Evolutionary conservation across 1,140 invertebrate genomes (phyloP).

Genomic region (Drosophila ogumai): DNA sequence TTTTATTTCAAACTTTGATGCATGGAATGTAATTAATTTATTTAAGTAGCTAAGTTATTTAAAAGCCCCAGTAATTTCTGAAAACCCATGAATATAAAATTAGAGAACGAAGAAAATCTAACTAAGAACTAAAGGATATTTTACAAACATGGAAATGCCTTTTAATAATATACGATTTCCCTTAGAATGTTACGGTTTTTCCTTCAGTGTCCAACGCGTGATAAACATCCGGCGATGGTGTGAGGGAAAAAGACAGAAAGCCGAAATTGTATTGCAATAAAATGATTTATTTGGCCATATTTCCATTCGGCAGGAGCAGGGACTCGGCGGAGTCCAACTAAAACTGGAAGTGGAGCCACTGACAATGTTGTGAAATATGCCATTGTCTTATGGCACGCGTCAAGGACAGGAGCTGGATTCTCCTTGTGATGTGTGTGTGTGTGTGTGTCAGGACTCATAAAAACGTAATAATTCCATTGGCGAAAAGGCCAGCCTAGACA

Average conservation of each 20-base stretch:
- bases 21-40: too few relatives aligned
- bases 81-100: too few relatives aligned
- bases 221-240: constrained; percentile 45
- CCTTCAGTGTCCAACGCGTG: constrained; percentile 24
- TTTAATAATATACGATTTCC: neutral
- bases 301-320: constrained; percentile 26
- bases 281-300: constrained; percentile 79
- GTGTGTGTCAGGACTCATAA: constrained; percentile 48
- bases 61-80: too few relatives aligned
- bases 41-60: too few relatives aligned
- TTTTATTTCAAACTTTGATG: neutral
- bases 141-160: too few relatives aligned
- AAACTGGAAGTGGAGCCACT: constrained; percentile 33
- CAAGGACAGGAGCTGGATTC: constrained; percentile 35
- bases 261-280: constrained; percentile 80
- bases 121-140: too few relatives aligned
- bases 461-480: constrained; percentile 79
- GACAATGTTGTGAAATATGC: constrained; percentile 63
- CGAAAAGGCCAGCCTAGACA: constrained; percentile 40
- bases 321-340: constrained; percentile 25
- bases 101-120: too few relatives aligned
- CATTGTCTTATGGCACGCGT: constrained; percentile 71
- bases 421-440: neutral
- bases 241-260: constrained; percentile 4
- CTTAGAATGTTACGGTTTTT: neutral